Evolutionary conservation across 2,113 vertebrate genomes (phyloP).

Genomic region (Clupea harengus): DNA sequence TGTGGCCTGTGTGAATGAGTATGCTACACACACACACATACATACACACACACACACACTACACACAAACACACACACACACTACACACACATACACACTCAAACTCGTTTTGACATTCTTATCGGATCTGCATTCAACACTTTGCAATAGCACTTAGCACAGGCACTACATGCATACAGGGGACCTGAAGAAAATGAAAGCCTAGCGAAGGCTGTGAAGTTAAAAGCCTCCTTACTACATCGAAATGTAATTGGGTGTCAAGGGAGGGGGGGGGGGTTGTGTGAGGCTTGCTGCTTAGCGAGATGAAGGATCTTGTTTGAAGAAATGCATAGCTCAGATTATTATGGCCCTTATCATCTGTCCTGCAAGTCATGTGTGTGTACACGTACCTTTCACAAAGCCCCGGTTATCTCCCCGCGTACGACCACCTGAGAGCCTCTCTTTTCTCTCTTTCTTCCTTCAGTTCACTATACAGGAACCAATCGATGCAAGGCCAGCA

Average conservation of each 20-base stretch:
- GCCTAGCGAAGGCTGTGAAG: slow-evolving; percentile 18
- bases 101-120: slow-evolving; percentile 11
- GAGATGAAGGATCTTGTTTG: slow-evolving; percentile 8
- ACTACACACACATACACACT: neutral
- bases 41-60: neutral
- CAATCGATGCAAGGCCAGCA: slow-evolving; percentile 28
- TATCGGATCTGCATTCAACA: slow-evolving; percentile 36
- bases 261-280: neutral
- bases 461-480: slow-evolving; percentile 33
- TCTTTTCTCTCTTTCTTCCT: neutral
- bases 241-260: slow-evolving; percentile 23
- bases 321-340: neutral
- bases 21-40: neutral
- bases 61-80: slow-evolving; percentile 1
- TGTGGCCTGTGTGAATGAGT: neutral
- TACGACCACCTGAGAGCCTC: neutral
- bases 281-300: neutral
- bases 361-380: neutral
- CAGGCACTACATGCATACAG: slow-evolving; percentile 24
- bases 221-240: slow-evolving; percentile 32
- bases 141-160: slow-evolving; percentile 30
- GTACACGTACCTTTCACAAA: neutral
- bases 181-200: slow-evolving; percentile 28
- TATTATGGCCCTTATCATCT: slow-evolving; percentile 1
- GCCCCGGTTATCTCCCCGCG: neutral